Evolutionary conservation across 2,888 invertebrate species (phyloP).

Genomic region (Zele albiditarsus): DNA sequence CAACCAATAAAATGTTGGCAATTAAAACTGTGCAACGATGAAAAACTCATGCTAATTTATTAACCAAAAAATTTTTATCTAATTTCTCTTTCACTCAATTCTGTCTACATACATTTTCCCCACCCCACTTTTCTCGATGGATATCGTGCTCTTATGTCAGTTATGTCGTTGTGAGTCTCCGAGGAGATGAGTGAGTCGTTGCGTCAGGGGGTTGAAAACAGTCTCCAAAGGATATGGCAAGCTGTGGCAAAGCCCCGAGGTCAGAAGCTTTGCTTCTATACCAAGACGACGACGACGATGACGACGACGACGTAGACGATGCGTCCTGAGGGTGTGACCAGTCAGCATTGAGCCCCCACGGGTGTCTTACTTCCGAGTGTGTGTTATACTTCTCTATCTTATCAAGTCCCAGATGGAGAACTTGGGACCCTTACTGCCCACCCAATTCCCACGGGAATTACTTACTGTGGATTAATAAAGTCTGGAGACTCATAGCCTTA

Average conservation of each 20-base stretch:
- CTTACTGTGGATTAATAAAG: conserved; percentile 67
- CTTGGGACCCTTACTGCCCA: conserved; percentile 53
- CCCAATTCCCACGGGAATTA: conserved; percentile 72
- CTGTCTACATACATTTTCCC: background rate
- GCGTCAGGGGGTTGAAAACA: conserved; percentile 40
- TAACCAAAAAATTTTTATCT: background rate
- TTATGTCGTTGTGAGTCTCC: conserved; percentile 56
- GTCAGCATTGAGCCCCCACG: conserved; percentile 64
- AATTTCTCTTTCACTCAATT: conserved; percentile 39
- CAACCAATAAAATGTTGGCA: too few species aligned
- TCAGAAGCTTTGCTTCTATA: conserved; percentile 18
- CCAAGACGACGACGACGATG: conserved; percentile 49
- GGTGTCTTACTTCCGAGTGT: conserved; percentile 61
- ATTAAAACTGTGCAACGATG: conserved; percentile 2
- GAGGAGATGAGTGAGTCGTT: conserved; percentile 46
- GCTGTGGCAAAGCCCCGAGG: conserved; percentile 24
- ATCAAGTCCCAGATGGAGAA: conserved; percentile 60
- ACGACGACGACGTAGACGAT: conserved; percentile 43
- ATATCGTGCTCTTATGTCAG: conserved; percentile 46
- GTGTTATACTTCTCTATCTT: conserved; percentile 42
- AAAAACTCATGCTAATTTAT: conserved; percentile 23
- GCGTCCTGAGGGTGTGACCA: conserved; percentile 64
- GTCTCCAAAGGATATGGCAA: conserved; percentile 23
- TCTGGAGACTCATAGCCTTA: conserved; percentile 44
- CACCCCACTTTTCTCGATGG: conserved; percentile 44